Percentiles rank a stretch among this genome's conserved stretches.
These are phyloP conservation scores for Nesogale talazaci DNA, from an alignment of 2,113 vertebrate species.

Conservation along the genomic window DNA sequence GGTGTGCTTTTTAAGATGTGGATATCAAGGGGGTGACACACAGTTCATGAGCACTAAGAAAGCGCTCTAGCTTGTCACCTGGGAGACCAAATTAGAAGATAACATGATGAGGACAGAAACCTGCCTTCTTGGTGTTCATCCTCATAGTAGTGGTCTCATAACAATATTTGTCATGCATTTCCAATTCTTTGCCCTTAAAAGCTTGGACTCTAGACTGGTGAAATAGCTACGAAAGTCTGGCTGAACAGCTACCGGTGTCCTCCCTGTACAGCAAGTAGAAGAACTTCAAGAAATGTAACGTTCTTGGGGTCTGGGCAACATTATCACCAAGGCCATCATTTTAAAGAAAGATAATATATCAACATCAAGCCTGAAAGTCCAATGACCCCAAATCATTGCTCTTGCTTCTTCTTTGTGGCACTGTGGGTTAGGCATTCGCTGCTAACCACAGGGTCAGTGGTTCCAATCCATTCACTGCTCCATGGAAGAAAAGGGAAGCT, in stretches of 20 bases:
- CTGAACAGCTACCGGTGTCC: rapidly evolving
- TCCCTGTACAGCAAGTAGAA: neutral
- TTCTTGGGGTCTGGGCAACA: neutral
- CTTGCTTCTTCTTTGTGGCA: neutral
- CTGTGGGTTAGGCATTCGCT: too few species aligned
- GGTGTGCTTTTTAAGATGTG: too few species aligned
- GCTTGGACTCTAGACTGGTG: neutral
- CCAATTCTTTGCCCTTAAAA: neutral
- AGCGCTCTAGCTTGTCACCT: too few species aligned
- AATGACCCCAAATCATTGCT: neutral
- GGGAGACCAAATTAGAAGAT: too few species aligned
- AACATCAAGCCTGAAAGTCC: neutral
- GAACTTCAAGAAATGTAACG: rapidly evolving
- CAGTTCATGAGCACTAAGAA: too few species aligned
- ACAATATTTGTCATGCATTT: neutral
- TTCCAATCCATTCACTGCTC: too few species aligned
- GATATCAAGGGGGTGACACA: too few species aligned
- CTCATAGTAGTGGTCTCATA: too few species aligned
- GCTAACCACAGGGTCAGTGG: too few species aligned
- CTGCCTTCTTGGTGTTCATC: too few species aligned
- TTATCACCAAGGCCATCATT: neutral
- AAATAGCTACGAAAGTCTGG: rapidly evolving
- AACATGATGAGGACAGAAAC: too few species aligned
- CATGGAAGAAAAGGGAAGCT: too few species aligned
- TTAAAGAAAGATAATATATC: neutral